phyloP scores from a whole-genome alignment of 2,113 vertebrate genomes.

The Diadophis punctatus region DNA sequence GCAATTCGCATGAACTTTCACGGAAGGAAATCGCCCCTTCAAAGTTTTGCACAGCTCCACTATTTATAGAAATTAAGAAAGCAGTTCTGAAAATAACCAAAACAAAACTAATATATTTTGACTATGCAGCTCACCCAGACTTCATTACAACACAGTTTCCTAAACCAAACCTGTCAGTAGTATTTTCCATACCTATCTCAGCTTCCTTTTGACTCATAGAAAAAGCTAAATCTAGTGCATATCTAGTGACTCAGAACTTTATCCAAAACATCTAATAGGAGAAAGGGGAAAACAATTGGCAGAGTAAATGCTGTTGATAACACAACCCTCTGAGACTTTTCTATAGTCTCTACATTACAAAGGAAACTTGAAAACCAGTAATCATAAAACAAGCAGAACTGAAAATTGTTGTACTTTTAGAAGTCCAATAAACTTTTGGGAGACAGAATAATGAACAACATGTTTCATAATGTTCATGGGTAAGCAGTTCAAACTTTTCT shows the following conservation, averaged over 20 bases:
- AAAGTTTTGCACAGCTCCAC: not conserved
- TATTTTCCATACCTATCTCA: constrained; percentile 28
- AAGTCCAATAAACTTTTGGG: not conserved
- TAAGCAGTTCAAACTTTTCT: not conserved
- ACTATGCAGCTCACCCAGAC: not conserved
- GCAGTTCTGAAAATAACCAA: constrained; percentile 18
- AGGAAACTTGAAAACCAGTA: not conserved
- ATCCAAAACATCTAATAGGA: constrained; percentile 13
- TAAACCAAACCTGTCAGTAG: constrained; percentile 21
- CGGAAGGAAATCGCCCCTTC: not conserved
- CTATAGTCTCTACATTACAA: not conserved
- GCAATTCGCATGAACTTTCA: not conserved
- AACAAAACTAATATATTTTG: not conserved
- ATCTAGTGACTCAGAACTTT: constrained; percentile 45
- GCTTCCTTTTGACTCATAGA: constrained; percentile 36
- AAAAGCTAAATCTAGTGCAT: constrained; percentile 21
- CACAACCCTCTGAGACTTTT: not conserved
- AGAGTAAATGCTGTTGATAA: not conserved
- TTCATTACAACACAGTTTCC: constrained; percentile 4
- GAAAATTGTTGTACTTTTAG: not conserved
- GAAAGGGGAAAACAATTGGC: constrained; percentile 3
- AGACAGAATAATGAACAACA: not conserved
- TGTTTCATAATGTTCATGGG: not conserved
- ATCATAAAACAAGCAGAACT: not conserved
- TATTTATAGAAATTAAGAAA: not conserved